phyloP scores from a whole-genome alignment of 1,140 invertebrate species.

The Psix sp. region DNA sequence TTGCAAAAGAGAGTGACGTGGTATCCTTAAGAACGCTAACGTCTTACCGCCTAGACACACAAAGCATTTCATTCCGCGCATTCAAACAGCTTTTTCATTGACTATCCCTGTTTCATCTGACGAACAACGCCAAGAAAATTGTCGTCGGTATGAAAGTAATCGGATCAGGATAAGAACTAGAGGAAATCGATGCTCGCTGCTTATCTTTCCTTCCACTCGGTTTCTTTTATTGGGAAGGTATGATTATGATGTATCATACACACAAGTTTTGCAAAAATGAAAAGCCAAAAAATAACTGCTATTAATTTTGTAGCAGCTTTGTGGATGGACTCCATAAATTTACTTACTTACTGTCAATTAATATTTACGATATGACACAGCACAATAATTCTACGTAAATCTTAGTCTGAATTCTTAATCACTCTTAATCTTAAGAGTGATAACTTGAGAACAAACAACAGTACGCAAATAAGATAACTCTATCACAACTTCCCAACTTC shows the following conservation, averaged over 20 bases:
- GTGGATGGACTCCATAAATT: too few species aligned
- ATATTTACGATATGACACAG: too few species aligned
- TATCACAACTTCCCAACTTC: too few species aligned
- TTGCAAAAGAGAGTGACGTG: conserved; percentile 59
- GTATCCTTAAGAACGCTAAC: conserved; percentile 64
- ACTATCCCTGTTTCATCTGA: conserved; percentile 42
- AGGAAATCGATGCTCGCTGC: conserved; percentile 14
- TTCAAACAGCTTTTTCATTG: conserved; percentile 60
- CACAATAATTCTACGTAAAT: too few species aligned
- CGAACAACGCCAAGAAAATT: conserved; percentile 35
- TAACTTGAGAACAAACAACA: too few species aligned
- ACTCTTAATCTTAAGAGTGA: too few species aligned
- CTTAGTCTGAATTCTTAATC: too few species aligned
- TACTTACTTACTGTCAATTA: too few species aligned
- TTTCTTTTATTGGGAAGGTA: conserved; percentile 20
- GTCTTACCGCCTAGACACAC: conserved; percentile 74
- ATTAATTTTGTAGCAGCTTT: too few species aligned
- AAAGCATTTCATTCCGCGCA: conserved; percentile 77
- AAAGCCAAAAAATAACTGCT: conserved; percentile 1
- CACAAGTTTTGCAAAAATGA: conserved; percentile 7
- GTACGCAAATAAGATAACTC: too few species aligned
- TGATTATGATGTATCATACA: conserved; percentile 22
- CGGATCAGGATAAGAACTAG: conserved; percentile 9
- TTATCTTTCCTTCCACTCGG: conserved; percentile 7
- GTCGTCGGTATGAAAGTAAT: conserved; percentile 41